These are phyloP conservation scores for Scyliorhinus canicula DNA, from an alignment of 2,797 vertebrate genomes.

Conservation along the genomic window DNA sequence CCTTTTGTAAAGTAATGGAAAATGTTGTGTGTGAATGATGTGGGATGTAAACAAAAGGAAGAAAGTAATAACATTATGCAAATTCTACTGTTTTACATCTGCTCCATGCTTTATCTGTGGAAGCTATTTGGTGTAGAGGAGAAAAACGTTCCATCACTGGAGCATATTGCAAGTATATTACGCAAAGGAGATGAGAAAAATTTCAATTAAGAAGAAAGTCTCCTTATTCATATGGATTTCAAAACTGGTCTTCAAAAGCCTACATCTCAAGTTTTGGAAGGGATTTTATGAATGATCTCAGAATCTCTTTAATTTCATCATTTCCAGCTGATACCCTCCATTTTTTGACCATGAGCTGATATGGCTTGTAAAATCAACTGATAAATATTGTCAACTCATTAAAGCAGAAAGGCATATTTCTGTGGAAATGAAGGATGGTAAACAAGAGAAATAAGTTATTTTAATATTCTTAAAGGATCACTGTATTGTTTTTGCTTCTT, in stretches of 20 bases:
- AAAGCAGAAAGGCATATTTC: slow-evolving; percentile 48
- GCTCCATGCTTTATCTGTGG: not conserved
- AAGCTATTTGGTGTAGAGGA: not conserved
- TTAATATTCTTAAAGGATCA: slow-evolving; percentile 46
- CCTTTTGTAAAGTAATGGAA: not conserved
- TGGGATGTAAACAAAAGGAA: not conserved
- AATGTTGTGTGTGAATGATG: not conserved
- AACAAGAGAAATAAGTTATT: slow-evolving; percentile 46
- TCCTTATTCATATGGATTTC: not conserved
- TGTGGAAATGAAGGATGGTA: slow-evolving; percentile 41
- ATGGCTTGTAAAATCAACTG: slow-evolving; percentile 43
- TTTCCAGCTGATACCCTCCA: not conserved
- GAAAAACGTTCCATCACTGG: not conserved
- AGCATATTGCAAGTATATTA: not conserved
- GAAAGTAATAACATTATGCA: not conserved
- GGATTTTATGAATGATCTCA: not conserved
- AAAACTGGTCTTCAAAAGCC: not conserved
- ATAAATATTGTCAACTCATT: slow-evolving; percentile 50
- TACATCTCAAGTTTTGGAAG: not conserved
- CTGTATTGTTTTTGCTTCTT: slow-evolving; percentile 39
- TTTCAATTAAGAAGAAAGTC: not conserved
- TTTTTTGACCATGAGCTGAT: not conserved
- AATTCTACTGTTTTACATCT: not conserved
- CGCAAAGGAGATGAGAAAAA: not conserved
- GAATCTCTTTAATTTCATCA: not conserved